Conservation (phyloP, 2,797 vertebrate species). For the Gila robusta region DNA sequence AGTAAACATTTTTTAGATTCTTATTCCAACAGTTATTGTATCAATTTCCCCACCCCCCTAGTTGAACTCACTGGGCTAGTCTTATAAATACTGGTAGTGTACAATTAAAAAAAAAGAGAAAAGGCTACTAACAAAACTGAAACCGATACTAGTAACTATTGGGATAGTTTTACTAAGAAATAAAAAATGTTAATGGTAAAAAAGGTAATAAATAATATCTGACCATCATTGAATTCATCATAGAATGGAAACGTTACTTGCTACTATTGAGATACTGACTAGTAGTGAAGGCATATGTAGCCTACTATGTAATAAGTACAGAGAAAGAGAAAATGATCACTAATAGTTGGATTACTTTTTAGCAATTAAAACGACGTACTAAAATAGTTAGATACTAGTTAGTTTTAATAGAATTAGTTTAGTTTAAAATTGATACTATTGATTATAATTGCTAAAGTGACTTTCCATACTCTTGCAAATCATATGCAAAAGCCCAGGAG, state of each 20-base stretch:
- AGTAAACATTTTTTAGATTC: neutral
- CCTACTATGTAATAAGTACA: neutral
- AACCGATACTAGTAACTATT: neutral
- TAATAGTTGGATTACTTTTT: neutral
- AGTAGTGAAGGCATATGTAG: neutral
- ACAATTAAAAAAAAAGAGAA: neutral
- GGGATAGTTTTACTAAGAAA: neutral
- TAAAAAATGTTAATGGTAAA: neutral
- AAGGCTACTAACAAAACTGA: neutral
- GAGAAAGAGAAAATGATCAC: neutral
- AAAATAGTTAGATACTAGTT: neutral
- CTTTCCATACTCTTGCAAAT: constrained; percentile 28
- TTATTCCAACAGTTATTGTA: neutral
- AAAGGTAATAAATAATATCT: neutral
- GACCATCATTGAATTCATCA: neutral
- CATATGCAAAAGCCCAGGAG: constrained; percentile 32
- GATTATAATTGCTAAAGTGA: neutral
- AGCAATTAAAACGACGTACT: neutral
- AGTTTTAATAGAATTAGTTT: neutral
- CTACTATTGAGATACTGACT: neutral
- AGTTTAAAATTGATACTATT: neutral
- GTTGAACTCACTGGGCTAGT: neutral
- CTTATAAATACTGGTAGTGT: neutral
- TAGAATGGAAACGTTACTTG: neutral
- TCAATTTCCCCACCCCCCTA: neutral